Evolutionary conservation across 2,113 vertebrate genomes (phyloP).

Genomic region (Podarcis raffonei): DNA sequence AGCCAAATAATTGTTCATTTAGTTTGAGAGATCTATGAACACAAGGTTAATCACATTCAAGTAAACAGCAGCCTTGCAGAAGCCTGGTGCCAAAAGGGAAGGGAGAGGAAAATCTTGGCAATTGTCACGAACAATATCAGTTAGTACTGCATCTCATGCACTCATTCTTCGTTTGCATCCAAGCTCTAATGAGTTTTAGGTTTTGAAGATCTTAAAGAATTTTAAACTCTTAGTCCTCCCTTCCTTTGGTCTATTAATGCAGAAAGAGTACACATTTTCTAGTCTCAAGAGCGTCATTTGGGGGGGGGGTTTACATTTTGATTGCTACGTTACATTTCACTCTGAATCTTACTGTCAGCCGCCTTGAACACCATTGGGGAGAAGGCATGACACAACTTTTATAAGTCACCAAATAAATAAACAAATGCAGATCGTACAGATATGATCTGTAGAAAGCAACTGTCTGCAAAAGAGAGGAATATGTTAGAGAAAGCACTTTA

Average conservation of each 20-base stretch:
- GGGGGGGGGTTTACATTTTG: background rate
- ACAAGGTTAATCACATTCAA: background rate
- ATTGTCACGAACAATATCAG: constrained; percentile 1
- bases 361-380: background rate
- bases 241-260: background rate
- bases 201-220: constrained; percentile 1
- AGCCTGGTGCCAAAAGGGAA: background rate
- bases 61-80: background rate
- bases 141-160: background rate
- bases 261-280: background rate
- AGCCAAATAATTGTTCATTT: constrained; percentile 4
- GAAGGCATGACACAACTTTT: background rate
- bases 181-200: background rate
- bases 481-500: background rate
- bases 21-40: constrained; percentile 21
- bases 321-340: background rate
- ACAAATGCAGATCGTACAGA: background rate
- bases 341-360: background rate
- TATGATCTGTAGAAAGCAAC: background rate
- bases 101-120: background rate
- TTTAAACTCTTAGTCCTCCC: background rate
- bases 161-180: constrained; percentile 1
- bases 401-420: background rate
- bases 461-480: background rate
- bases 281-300: background rate